Evolutionary conservation across 2,113 vertebrate genomes (phyloP).

Genomic region (Equus quagga): DNA sequence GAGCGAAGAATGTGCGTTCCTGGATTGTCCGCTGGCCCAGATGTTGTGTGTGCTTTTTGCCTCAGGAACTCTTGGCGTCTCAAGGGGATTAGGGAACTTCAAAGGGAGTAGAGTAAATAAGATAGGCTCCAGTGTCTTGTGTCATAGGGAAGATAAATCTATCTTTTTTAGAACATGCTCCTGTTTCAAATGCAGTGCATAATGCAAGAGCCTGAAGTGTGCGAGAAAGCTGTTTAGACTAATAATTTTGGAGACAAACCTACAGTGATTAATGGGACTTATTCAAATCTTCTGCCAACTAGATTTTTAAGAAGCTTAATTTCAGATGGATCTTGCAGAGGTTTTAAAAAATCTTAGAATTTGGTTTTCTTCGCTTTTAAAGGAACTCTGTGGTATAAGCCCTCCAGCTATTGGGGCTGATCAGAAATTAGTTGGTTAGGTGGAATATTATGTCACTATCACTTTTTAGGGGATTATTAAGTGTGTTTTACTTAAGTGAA

Average conservation of each 20-base stretch:
- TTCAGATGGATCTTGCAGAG: conserved; percentile 51
- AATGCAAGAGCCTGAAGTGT: not conserved
- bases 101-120: not conserved
- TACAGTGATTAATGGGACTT: not conserved
- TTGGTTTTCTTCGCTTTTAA: conserved; percentile 60
- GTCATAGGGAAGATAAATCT: not conserved
- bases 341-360: conserved; percentile 62
- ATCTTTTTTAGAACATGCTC: not conserved
- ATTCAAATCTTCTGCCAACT: conserved; percentile 34
- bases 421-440: conserved; percentile 63
- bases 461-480: conserved; percentile 22
- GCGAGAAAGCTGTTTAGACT: not conserved
- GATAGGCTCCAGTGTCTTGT: not conserved
- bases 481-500: conserved; percentile 56
- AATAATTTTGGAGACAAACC: conserved; percentile 22
- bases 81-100: not conserved
- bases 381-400: conserved; percentile 18
- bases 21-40: accelerated
- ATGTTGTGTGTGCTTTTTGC: accelerated
- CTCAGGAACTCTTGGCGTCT: not conserved
- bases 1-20: accelerated
- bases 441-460: conserved; percentile 3
- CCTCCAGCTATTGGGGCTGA: conserved; percentile 24
- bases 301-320: conserved; percentile 69
- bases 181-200: accelerated